Base-by-base conservation (phyloP, 2,797 vertebrate species). In the Forpus xanthops region DNA sequence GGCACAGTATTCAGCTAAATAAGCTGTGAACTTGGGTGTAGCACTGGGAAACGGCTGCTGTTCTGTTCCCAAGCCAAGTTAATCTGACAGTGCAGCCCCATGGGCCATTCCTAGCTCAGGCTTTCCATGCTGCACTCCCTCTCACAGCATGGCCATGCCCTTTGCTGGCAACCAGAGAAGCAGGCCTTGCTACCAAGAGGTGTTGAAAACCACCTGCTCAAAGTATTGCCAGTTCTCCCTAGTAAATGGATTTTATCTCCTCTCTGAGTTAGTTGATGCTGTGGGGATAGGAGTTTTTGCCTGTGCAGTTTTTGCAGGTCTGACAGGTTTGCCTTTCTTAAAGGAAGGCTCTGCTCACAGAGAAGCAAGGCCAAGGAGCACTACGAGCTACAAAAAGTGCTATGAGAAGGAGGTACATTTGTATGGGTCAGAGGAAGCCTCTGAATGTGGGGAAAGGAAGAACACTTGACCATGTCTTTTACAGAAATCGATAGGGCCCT, bases 31-130 rank as follows among this genome's bases (percentile, higher is more conserved):
- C 31, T 52, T 72, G 74, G 87, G 73, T 58, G 73, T 86, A 91
- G 62, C 28, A 6, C 70, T 90, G 93, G 62, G 94, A 95, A 96
- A 73, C 0, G 3, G 41, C 55, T 78, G 58, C 11, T 60, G 20
- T 31, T 73, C 39, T 80, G 85, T 87, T 96, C 95, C 77, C 85
- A 94, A 68, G 74, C 14, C 3, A 3, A 65, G 61, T 65, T 81
- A 87, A 91, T 66, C 72, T 50, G 45, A n/a, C 72, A 25, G 68
- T 56, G 33, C 55, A 58, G 70, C 21, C 24, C 6, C 0, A 77
- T 11, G 17, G 49, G 56, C 65, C 68, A 55, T 68, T 1, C 2
- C 61, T 18, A 61, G 44, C 79, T 64, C 37, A 1, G 3, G 52
- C 25, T 87, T 25, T 62, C 64, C n/a, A 23, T 0, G 0, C 71